These are phyloP conservation scores for Patagioenas fasciata DNA, from an alignment of 2,113 vertebrate genomes.

Conservation along the genomic window DNA sequence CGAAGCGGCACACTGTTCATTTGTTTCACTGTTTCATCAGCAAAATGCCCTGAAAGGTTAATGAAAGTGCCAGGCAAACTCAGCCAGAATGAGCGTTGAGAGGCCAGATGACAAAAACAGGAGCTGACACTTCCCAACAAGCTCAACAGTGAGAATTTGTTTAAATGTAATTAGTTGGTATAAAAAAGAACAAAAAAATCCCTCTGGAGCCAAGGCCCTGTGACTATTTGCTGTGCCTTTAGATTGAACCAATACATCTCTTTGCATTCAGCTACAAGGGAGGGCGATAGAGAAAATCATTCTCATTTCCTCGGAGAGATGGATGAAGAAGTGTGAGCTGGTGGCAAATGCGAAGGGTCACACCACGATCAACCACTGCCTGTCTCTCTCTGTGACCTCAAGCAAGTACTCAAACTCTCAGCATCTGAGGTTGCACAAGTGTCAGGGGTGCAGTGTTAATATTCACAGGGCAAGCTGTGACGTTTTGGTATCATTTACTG, in stretches of 20 bases:
- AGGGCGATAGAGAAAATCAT: not conserved
- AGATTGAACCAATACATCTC: not conserved
- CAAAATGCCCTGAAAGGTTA: not conserved
- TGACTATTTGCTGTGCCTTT: not conserved
- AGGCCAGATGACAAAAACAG: not conserved
- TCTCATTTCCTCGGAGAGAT: not conserved
- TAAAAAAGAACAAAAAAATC: not conserved
- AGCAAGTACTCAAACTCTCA: not conserved
- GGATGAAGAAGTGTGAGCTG: not conserved
- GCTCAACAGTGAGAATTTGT: slow-evolving; percentile 29
- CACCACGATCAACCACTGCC: not conserved
- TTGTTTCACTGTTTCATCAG: not conserved
- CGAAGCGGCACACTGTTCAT: not conserved
- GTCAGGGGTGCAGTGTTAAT: not conserved
- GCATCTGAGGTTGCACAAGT: not conserved
- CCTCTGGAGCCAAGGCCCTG: not conserved
- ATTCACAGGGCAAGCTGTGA: not conserved
- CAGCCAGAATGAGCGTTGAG: not conserved
- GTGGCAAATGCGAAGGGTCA: not conserved
- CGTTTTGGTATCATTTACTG: fast-evolving
- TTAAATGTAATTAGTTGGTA: slow-evolving; percentile 32
- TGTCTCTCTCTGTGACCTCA: not conserved
- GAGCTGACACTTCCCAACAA: not conserved
- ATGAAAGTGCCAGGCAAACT: not conserved
- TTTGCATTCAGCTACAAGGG: not conserved